Base-by-base conservation (phyloP, 2,113 vertebrate species). In the Nesospiza acunhae region DNA sequence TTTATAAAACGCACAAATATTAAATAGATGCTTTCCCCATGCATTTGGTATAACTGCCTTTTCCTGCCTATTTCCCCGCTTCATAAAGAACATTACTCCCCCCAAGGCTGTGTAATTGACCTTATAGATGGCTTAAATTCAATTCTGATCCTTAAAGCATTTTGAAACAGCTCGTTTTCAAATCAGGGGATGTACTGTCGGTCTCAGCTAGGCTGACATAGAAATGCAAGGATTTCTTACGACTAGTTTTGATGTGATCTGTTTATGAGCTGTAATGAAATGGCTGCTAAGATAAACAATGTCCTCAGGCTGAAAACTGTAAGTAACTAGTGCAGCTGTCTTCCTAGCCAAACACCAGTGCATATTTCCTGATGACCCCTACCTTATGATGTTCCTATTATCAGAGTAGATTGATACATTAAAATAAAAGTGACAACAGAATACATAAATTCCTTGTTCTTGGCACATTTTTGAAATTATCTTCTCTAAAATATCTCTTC, bases 191-290 rank as follows among this genome's bases (percentile, higher is more conserved):
- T 59, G 27, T 41, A 53, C n/a, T 78, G 47, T 47, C 0, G 0
- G 31, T 72, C 42, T 84, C 75, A 74, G 23, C 16, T 76, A 68
- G 24, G 44, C 72, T 94, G 64, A 27, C 24, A 79, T 17, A 70
- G 62, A 84, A 63, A 90, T 78, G 28, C 15, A 84, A 49, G 50
- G 50, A 52, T 91, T 89, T 93, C 66, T 94, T 77, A 55, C 2
- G 5, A 67, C 44, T 52, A 49, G 44, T 72, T 96, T 85, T 90
- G 76, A 90, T 58, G 31, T 62, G 82, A 47, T 91, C 67, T 93
- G 52, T 73, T 84, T 87, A 75, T 67, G 80, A 87, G 70, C 35
- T 67, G 39, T 78, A 95, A 90, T 83, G 85, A 97, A 96, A 94
- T 84, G 80, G 50, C 79, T 94, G 62, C 72, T 91, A 85, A 77